Percentiles rank a stretch among this genome's conserved stretches.
Evolutionary conservation across 2,797 vertebrate species (phyloP).

Genomic region (Rhyacichthys aspro): DNA sequence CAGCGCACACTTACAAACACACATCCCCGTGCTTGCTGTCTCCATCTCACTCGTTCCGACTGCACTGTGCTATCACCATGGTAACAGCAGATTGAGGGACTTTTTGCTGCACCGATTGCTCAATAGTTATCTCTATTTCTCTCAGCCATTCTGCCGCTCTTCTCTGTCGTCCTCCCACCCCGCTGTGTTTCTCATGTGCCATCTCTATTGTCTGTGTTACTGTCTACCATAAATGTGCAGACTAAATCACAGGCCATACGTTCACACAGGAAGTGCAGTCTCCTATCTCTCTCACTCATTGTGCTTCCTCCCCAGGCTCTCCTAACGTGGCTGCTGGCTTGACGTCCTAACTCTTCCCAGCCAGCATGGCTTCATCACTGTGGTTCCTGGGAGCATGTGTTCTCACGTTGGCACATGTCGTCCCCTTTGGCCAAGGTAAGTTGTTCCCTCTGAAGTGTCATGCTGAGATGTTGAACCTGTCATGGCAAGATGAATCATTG

Average conservation of each 20-base stretch:
- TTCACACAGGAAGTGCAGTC: constrained; percentile 6
- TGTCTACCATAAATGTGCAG: constrained; percentile 5
- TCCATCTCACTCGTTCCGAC: constrained; percentile 39
- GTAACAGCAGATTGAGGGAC: constrained; percentile 74
- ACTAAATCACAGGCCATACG: constrained; percentile 5
- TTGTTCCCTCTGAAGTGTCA: neutral
- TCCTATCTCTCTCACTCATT: constrained; percentile 32
- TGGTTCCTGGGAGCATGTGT: constrained; percentile 79
- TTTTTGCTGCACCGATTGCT: constrained; percentile 62
- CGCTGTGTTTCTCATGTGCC: constrained; percentile 37
- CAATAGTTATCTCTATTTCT: constrained; percentile 63
- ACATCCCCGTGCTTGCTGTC: constrained; percentile 21
- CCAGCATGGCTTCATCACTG: constrained; percentile 77
- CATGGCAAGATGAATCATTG: no score
- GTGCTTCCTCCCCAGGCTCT: constrained; percentile 64
- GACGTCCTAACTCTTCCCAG: constrained; percentile 67
- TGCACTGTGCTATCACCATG: constrained; percentile 71
- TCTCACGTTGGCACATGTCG: constrained; percentile 70
- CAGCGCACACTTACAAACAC: constrained; percentile 30
- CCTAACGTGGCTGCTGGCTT: constrained; percentile 65
- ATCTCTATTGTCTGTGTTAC: constrained; percentile 32
- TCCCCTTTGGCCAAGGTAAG: constrained; percentile 80
- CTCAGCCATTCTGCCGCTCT: constrained; percentile 37
- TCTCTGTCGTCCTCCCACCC: constrained; percentile 38
- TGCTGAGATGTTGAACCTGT: constrained; percentile 6